Base-by-base conservation (phyloP, 2,797 vertebrate species). In the Sebastolobus altivelis region DNA sequence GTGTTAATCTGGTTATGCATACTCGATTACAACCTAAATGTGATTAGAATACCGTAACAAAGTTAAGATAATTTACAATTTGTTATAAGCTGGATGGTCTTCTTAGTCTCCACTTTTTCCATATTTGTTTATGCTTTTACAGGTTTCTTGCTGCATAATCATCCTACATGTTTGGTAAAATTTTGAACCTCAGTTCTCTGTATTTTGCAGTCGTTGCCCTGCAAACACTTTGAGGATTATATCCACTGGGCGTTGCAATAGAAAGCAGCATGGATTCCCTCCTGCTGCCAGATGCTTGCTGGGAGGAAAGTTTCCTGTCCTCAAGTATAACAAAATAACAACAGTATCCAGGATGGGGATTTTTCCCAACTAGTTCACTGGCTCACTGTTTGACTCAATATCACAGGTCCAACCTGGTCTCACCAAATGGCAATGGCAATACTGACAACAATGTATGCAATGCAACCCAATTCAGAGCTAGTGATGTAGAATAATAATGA, bases 191-290 rank as follows among this genome's bases (percentile, higher is more conserved):
- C 4, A 35, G 22, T 12, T 72, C 16, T 56, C 12, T 54, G 40
- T 38, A 31, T 75, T 63, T 63, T 62, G 29, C 20, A 56, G 31
- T 31, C 20, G 13, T 67, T 29, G 2, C 35, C 35, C 43, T 75
- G 20, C 16, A 67, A 20, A 52, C 43, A 33, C 2, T 9, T 58
- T 33, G 16, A 77, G 49, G 9, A 62, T 67, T 58, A 33, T 49
- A 40, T 40, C 55, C 2, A 2, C 8, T 27, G 16, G 38, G n/a
- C 49, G 6, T 52, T 63, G n/a, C 33, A 72, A 16, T 27, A 52
- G 22, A 38, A 27, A 59, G 20, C 31, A 62, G 80, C 70, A 60
- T 22, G n/a, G 29, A 69, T 72, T 76, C 54, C 38, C 38, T 67
- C 70, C 43, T 61, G 38, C 61, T 63, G 61, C 16, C 46, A 60